Base-by-base conservation (phyloP, 2,797 vertebrate species). In the Pitangus sulphuratus region DNA sequence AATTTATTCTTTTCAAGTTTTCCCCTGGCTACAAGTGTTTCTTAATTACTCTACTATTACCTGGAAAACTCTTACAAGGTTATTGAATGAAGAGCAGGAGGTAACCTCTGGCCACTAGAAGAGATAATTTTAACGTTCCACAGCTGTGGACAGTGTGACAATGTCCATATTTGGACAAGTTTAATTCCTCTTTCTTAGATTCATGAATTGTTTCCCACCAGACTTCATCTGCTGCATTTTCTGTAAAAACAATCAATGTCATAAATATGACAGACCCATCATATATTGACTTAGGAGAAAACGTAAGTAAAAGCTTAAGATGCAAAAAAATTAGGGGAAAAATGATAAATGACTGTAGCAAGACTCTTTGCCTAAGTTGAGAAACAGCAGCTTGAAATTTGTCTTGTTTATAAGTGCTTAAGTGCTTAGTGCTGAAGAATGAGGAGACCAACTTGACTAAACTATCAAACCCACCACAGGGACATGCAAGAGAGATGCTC, bases 341-440 rank as follows among this genome's bases (percentile, higher is more conserved):
- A 86, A 85, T 16, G 0, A 25, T 4, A 35, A 62, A 58, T 57
- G 0, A 25, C 19, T 37, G 15, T 44, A n/a, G 28, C 28, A 50
- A 11, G 18, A 62, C 21, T 31, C 6, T 28, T 35, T 68, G 30
- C 15, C 54, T 56, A 18, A n/a, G 19, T 0, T 0, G 12, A 9
- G 11, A 30, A 50, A 28, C 2, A 76, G 15, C 7, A 44, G 26
- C 15, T 62, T 7, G 6, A 62, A 62, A 20, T 56, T 28, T 69
- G 6, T 13, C 31, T 56, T 7, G 15, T 37, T 71, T 57, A 8
- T 22, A 70, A 25, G 16, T 25, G n/a, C n/a, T n/a, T n/a, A n/a
- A n/a, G n/a, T n/a, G n/a, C 15, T 69, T 20, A 42, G 56, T 62
- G 13, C 7, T 76, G 62, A 37, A 50, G 31, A 82, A 61, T 28